Evolutionary conservation across 2,888 invertebrate genomes (phyloP).

Genomic region (Volucella inflata): DNA sequence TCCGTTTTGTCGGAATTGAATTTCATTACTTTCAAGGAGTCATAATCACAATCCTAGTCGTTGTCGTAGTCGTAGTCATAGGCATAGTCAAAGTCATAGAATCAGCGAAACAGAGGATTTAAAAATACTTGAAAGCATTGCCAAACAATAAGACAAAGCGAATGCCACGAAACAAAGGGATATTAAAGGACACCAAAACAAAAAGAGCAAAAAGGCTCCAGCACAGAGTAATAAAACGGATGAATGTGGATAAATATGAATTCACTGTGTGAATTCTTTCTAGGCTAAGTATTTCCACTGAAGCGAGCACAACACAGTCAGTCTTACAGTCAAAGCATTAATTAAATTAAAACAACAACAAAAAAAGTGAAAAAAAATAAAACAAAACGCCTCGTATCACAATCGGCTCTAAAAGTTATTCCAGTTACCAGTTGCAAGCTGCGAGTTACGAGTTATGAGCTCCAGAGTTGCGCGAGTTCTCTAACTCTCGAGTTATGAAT

Average conservation of each 20-base stretch:
- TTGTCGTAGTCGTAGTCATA: no score
- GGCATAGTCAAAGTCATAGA: not conserved
- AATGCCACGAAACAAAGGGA: constrained; percentile 66
- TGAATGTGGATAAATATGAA: constrained; percentile 52
- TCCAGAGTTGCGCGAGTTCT: no score
- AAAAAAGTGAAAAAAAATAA: constrained; percentile 35
- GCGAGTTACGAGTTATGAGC: not conserved
- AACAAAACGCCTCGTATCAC: constrained; percentile 40
- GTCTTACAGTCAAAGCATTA: constrained; percentile 63
- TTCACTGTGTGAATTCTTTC: constrained; percentile 69
- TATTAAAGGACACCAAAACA: constrained; percentile 36
- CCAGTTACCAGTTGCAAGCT: constrained; percentile 42
- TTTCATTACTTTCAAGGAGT: constrained; percentile 10
- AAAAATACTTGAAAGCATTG: constrained; percentile 65
- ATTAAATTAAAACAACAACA: constrained; percentile 69
- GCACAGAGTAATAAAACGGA: constrained; percentile 36
- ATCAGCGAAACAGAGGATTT: not conserved
- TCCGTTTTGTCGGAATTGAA: constrained; percentile 42
- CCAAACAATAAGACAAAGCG: constrained; percentile 71
- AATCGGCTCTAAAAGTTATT: constrained; percentile 66
- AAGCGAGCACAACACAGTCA: constrained; percentile 52
- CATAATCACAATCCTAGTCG: no score
- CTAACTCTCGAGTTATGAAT: no score
- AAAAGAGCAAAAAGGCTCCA: constrained; percentile 8
- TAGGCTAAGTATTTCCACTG: constrained; percentile 71